A percentile compares a stretch with the other conserved stretches of the same genome.
phyloP scores from a whole-genome alignment of 2,797 vertebrate genomes.

The Dendrocincla tyrannina region DNA sequence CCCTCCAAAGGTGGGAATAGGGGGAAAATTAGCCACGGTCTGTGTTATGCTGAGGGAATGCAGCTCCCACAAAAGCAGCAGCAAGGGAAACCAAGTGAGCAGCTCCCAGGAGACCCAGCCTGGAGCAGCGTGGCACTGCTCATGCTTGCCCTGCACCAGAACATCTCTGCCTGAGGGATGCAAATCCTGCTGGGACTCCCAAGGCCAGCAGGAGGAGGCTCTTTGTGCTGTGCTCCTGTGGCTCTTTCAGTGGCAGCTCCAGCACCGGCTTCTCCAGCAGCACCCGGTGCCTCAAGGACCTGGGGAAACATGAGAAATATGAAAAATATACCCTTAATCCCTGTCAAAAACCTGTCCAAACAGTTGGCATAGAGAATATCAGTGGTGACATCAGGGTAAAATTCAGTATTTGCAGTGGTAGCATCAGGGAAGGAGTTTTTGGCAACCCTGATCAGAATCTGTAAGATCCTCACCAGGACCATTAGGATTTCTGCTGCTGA shows the following conservation, averaged over 20 bases:
- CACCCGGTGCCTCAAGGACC: not conserved
- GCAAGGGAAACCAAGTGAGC: not conserved
- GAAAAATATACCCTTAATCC: not conserved
- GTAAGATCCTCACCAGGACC: rapidly evolving
- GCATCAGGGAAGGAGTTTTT: not conserved
- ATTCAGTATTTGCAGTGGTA: not conserved
- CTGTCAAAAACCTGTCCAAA: not conserved
- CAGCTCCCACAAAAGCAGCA: not conserved
- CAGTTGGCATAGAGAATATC: not conserved
- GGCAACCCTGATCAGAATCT: not conserved
- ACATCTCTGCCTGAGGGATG: not conserved
- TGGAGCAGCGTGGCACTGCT: not conserved
- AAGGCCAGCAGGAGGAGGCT: not conserved
- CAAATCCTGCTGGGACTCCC: not conserved
- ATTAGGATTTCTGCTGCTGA: not conserved
- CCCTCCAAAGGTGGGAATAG: not conserved
- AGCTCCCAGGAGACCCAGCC: not conserved
- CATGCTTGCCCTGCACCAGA: not conserved
- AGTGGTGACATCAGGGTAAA: not conserved
- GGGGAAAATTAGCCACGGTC: not conserved
- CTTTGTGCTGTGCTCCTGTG: rapidly evolving
- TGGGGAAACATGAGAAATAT: not conserved
- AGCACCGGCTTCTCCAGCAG: not conserved
- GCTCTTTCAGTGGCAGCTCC: not conserved
- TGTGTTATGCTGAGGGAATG: not conserved